Evolutionary conservation across 2,113 vertebrate species (phyloP).

Genomic region (Tylochromis polylepis): DNA sequence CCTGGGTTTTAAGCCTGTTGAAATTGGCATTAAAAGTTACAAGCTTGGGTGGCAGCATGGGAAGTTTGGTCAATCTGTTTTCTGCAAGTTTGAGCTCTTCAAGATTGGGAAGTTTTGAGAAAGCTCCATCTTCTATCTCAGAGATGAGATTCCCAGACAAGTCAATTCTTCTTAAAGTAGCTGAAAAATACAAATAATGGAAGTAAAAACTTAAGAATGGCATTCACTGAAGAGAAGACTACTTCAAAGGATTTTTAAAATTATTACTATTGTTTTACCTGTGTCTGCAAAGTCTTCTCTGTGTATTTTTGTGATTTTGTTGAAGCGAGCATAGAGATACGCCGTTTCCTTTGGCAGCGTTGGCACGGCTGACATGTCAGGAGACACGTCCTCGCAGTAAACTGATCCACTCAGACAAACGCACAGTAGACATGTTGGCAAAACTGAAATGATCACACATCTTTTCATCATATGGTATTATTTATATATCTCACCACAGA

Average conservation of each 20-base stretch:
- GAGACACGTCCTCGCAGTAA: slow-evolving; percentile 87
- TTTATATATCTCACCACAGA: neutral
- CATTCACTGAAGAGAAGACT: neutral
- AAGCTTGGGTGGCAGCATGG: slow-evolving; percentile 82
- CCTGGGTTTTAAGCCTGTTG: slow-evolving; percentile 86
- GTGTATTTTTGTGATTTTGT: slow-evolving; percentile 88
- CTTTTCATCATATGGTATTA: neutral
- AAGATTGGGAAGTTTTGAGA: slow-evolving; percentile 81
- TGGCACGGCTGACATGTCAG: slow-evolving; percentile 78
- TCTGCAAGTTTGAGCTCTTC: slow-evolving; percentile 88
- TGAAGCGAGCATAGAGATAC: slow-evolving; percentile 89
- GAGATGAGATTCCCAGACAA: slow-evolving; percentile 85
- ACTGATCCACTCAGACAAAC: slow-evolving; percentile 91
- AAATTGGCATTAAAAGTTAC: slow-evolving; percentile 80
- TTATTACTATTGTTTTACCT: slow-evolving; percentile 72
- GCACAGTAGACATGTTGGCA: slow-evolving; percentile 88
- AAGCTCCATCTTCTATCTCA: slow-evolving; percentile 88
- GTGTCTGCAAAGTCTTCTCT: slow-evolving; percentile 85
- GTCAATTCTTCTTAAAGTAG: slow-evolving; percentile 86
- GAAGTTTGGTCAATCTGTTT: slow-evolving; percentile 84
- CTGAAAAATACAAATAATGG: slow-evolving; percentile 58
- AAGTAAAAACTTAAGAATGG: neutral
- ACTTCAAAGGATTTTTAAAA: neutral
- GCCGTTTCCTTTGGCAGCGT: slow-evolving; percentile 87
- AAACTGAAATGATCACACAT: slow-evolving; percentile 15